phyloP scores from a whole-genome alignment of 2,888 invertebrate genomes.

The Glyphotaelius pellucidus region DNA sequence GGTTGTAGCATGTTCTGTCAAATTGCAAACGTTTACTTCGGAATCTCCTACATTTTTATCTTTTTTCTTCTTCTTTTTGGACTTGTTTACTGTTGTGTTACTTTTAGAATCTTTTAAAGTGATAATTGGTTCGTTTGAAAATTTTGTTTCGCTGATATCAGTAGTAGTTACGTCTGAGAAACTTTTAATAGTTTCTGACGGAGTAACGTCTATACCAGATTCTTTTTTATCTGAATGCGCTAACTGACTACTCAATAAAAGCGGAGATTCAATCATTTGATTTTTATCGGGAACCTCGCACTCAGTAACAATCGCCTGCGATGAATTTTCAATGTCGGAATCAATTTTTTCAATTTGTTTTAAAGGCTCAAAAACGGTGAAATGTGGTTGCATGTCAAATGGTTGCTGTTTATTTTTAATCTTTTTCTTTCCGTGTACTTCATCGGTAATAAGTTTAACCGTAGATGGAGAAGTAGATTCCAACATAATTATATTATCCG shows the following conservation, averaged over 20 bases:
- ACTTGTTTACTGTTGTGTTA: background rate
- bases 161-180: background rate
- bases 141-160: background rate
- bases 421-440: background rate
- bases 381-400: background rate
- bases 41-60: conserved; percentile 7
- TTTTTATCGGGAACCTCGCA: background rate
- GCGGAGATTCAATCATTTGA: background rate
- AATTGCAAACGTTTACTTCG: background rate
- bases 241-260: background rate
- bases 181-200: background rate
- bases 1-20: background rate
- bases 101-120: background rate
- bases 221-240: background rate
- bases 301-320: background rate
- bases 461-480: background rate
- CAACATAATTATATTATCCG: background rate
- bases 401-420: background rate
- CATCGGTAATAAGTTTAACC: background rate
- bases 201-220: background rate
- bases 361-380: background rate
- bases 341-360: background rate
- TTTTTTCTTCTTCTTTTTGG: conserved; percentile 47
- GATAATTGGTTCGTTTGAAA: background rate
- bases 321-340: background rate